Evolutionary conservation across 1,140 invertebrate species (phyloP).

Genomic region (Eubasilissa regina): DNA sequence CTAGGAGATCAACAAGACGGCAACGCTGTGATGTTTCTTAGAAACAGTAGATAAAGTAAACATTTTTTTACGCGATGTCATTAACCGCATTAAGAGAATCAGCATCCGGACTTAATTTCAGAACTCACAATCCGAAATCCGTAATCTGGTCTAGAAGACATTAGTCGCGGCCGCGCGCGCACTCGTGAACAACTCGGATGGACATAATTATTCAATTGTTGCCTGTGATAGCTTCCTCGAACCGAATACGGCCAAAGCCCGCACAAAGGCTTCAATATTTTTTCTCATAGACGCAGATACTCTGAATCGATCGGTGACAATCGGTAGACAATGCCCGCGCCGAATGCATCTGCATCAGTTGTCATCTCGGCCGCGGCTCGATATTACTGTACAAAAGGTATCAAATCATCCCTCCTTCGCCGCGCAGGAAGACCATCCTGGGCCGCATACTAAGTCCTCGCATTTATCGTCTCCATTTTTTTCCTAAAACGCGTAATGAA

Average conservation of each 20-base stretch:
- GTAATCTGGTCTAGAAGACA: not conserved
- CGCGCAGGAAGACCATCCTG: not conserved
- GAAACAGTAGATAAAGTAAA: too few species aligned
- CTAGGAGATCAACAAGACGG: too few species aligned
- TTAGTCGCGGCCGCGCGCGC: not conserved
- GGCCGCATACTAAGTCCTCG: not conserved
- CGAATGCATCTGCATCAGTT: conserved; percentile 8
- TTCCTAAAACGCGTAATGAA: not conserved
- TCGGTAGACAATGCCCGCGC: not conserved
- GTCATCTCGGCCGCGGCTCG: not conserved
- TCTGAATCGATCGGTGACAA: not conserved
- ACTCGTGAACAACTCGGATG: not conserved
- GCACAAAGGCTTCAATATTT: not conserved
- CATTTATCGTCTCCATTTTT: not conserved
- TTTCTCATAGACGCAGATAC: not conserved
- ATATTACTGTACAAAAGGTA: not conserved
- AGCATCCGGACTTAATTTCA: not conserved
- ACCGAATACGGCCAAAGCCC: not conserved
- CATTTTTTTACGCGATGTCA: not conserved
- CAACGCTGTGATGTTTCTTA: too few species aligned
- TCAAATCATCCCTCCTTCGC: not conserved
- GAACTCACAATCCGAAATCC: not conserved
- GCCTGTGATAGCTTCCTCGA: not conserved
- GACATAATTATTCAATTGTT: not conserved
- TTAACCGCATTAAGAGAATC: not conserved